phyloP scores from a whole-genome alignment of 2,113 vertebrate species.

The Phrynocephalus versicolor region DNA sequence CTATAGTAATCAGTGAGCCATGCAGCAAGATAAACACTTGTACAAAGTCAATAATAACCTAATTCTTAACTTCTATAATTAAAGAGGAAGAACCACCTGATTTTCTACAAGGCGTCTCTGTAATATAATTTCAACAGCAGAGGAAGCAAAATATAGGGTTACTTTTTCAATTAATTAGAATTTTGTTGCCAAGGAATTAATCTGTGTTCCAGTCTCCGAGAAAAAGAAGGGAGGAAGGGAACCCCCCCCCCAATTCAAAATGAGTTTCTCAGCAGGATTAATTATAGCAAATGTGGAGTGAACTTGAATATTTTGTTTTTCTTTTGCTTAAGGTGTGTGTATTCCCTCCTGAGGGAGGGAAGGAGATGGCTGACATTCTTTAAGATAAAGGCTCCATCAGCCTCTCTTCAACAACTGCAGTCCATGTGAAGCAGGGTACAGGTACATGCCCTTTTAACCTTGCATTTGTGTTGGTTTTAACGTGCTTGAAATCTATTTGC shows the following conservation, averaged over 20 bases:
- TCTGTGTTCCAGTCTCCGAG: slow-evolving; percentile 61
- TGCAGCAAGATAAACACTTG: slow-evolving; percentile 41
- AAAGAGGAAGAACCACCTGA: slow-evolving; percentile 52
- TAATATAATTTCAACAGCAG: slow-evolving; percentile 51
- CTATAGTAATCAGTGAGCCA: slow-evolving; percentile 47
- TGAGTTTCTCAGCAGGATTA: slow-evolving; percentile 67
- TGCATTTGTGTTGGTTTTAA: too few species aligned
- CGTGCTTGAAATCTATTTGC: too few species aligned
- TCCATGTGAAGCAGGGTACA: background rate
- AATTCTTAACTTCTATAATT: slow-evolving; percentile 62
- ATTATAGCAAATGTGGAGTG: slow-evolving; percentile 65
- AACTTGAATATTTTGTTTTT: slow-evolving; percentile 62
- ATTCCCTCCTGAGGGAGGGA: background rate
- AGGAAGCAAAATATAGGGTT: slow-evolving; percentile 57
- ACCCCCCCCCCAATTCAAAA: slow-evolving; percentile 56
- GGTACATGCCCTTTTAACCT: too few species aligned
- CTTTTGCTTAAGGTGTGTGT: slow-evolving; percentile 14
- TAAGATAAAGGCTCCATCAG: background rate
- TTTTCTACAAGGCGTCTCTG: slow-evolving; percentile 38
- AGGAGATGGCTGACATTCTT: background rate
- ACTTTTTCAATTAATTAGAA: slow-evolving; percentile 72
- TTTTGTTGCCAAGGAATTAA: slow-evolving; percentile 77
- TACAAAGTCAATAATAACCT: slow-evolving; percentile 45
- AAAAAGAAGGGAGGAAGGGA: slow-evolving; percentile 22
- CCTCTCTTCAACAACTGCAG: background rate